Percentiles rank a stretch among this genome's conserved stretches.
Evolutionary conservation across 2,888 invertebrate genomes (phyloP).

Genomic region (Corbicula japonica): DNA sequence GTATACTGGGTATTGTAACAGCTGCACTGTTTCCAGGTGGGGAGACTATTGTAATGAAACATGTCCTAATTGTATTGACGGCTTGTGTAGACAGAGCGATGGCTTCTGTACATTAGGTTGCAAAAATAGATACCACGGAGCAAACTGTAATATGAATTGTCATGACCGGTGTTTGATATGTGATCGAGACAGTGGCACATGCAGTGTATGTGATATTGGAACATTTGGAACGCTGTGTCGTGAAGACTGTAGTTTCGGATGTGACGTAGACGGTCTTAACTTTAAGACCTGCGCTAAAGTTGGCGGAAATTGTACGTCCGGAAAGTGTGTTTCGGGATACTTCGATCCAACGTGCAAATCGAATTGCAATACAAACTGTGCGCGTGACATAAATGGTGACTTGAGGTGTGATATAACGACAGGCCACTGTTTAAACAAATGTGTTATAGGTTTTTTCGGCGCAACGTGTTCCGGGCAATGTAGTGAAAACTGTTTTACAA

Average conservation of each 20-base stretch:
- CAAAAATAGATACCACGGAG: slow-evolving; percentile 32
- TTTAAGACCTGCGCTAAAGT: slow-evolving; percentile 37
- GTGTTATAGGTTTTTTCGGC: slow-evolving; percentile 45
- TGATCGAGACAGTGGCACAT: slow-evolving; percentile 29
- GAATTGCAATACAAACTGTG: slow-evolving; percentile 40
- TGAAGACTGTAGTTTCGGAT: slow-evolving; percentile 36
- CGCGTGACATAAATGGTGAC: slow-evolving; percentile 6
- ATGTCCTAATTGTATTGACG: slow-evolving; percentile 38
- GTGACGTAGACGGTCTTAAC: slow-evolving; percentile 8
- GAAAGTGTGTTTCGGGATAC: slow-evolving; percentile 40
- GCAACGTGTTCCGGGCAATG: slow-evolving; percentile 35
- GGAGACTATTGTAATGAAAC: slow-evolving; percentile 27
- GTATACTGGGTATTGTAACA: slow-evolving; percentile 41
- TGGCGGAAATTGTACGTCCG: slow-evolving; percentile 44
- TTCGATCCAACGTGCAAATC: slow-evolving; percentile 31
- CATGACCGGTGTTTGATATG: slow-evolving; percentile 33
- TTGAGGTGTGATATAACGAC: slow-evolving; percentile 36
- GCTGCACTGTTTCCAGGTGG: slow-evolving; percentile 27
- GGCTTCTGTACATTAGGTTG: slow-evolving; percentile 39
- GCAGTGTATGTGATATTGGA: slow-evolving; percentile 34
- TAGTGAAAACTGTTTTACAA: slow-evolving; percentile 38
- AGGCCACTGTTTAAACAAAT: slow-evolving; percentile 46
- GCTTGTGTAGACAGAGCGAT: slow-evolving; percentile 12
- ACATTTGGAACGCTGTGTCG: slow-evolving; percentile 39
- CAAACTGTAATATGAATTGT: slow-evolving; percentile 17